Evolutionary conservation across 2,113 vertebrate species (phyloP), one percentile per base, ranked within the genome.

Genomic region (Oenanthe melanoleuca): DNA sequence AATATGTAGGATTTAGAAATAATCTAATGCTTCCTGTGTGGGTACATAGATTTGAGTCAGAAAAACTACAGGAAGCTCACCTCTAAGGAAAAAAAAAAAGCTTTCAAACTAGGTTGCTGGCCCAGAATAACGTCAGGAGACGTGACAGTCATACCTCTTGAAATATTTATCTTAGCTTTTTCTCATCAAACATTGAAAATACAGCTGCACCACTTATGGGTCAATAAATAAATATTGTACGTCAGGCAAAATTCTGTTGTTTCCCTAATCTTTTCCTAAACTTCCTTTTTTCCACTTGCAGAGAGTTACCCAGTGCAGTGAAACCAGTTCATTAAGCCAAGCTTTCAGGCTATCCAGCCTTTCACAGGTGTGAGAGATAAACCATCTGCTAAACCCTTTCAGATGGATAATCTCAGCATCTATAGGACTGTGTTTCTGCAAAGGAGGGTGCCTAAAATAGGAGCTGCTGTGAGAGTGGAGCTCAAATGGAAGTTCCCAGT

Each of bases 101-200:
- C 24, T 75, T 95, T 85, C 45, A 77, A 47, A 89, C 37, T 60
- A 28, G 25, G 55, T 92, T 45, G 21, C 47, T 92, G 82, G 11
- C 71, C 52, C 7, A 28, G 67, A 83, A 63, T 45, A 88, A 94
- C 34, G 42, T 63, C 33, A 3, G 63, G 55, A 90, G 11, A 47
- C 9, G 14, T 9, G 75, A 52, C 22, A 81, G 59, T 88, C 55
- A 44, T 86, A 80, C 11, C 14, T 95, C 86, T 77, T 92, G 29
- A 92, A 93, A 80, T 95, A 93, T 88, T 95, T 95, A 86, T 63
- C 82, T 95, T 86, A 77, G 34, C 26, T 23, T 92, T 93, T 93
- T 93, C 59, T 71, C 64, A 83, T 70, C 31, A 88, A 89, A 82
- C 42, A 25, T 6, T 59, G 42, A 92, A 93, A 72, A 86, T 69